Conservation (phyloP, 2,797 vertebrate genomes). For the Dendrocincla fuliginosa region DNA sequence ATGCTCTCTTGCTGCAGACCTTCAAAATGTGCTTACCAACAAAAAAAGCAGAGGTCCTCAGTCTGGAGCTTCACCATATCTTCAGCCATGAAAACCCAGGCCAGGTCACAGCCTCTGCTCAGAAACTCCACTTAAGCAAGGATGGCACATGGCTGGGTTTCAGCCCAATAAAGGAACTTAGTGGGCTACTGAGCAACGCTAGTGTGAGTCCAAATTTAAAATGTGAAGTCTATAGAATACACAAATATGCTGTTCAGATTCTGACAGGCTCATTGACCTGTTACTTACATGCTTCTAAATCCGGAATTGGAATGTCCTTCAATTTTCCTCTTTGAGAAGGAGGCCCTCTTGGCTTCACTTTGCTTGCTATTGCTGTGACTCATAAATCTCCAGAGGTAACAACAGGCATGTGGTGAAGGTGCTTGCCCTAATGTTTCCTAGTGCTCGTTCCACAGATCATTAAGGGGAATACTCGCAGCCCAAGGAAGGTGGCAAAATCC, state of each 20-base stretch:
- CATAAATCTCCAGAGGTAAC: background rate
- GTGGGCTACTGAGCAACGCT: background rate
- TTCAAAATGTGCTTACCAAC: slow-evolving; percentile 22
- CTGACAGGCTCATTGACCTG: background rate
- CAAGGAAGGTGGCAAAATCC: background rate
- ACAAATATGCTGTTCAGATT: background rate
- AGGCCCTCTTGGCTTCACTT: background rate
- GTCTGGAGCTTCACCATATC: background rate
- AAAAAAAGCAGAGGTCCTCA: background rate
- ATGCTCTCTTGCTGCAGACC: slow-evolving; percentile 26
- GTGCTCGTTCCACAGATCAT: background rate
- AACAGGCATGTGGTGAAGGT: background rate
- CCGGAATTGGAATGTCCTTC: background rate
- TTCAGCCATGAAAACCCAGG: background rate
- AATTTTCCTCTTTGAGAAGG: background rate
- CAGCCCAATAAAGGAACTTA: background rate
- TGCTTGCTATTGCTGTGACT: background rate
- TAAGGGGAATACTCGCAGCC: background rate
- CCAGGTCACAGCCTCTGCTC: background rate
- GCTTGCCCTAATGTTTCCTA: background rate
- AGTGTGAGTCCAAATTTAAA: background rate
- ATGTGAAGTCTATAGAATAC: background rate
- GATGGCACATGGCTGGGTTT: background rate
- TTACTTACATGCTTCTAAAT: background rate
- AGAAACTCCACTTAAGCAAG: background rate